phyloP scores from a whole-genome alignment of 2,888 invertebrate species.

The Hetaerina titia region DNA sequence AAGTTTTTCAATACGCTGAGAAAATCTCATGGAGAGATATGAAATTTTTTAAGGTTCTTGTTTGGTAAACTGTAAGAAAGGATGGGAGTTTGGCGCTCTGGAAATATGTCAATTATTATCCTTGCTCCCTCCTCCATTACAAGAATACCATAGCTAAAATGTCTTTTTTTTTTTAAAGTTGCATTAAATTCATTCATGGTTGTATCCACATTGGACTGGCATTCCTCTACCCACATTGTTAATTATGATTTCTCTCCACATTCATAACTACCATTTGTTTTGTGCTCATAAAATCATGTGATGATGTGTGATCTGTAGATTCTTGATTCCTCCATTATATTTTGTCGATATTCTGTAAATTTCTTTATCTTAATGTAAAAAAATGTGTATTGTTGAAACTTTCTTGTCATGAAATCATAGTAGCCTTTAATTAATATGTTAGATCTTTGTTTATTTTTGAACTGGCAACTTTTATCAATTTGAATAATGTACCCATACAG shows the following conservation, averaged over 20 bases:
- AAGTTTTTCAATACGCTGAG: constrained; percentile 1
- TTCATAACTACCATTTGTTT: not conserved
- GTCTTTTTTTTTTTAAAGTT: not conserved
- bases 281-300: constrained; percentile 28
- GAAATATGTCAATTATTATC: constrained; percentile 53
- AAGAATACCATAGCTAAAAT: not conserved
- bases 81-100: constrained; percentile 23
- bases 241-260: not conserved
- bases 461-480: constrained; percentile 16
- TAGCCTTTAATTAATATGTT: constrained; percentile 22
- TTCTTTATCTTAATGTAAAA: constrained; percentile 42
- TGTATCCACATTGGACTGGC: constrained; percentile 19
- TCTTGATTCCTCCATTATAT: constrained; percentile 34
- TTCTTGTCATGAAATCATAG: constrained; percentile 29
- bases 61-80: not conserved
- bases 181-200: not conserved
- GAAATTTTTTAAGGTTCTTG: constrained; percentile 18
- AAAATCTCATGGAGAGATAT: not conserved
- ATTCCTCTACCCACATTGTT: constrained; percentile 56
- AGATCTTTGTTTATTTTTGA: constrained; percentile 46
- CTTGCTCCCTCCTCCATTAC: constrained; percentile 19
- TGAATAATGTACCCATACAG: not conserved
- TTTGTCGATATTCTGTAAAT: constrained; percentile 29
- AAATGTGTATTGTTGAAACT: constrained; percentile 56
- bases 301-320: constrained; percentile 39